Conservation (phyloP, 1,140 invertebrate species). For the Orius insidiosus region DNA sequence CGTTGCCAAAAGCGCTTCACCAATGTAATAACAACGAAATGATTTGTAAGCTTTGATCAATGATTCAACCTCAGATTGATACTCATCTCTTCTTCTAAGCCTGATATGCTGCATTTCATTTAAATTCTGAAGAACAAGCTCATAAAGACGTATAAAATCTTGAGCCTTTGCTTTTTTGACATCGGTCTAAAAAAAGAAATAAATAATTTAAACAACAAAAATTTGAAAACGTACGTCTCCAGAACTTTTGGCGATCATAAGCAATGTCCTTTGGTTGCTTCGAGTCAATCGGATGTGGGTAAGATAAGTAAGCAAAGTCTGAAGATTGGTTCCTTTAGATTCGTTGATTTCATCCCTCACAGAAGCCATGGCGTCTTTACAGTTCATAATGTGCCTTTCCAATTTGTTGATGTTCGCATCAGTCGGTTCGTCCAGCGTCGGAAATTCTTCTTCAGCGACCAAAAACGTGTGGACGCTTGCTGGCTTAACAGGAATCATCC, state of each 20-base stretch:
- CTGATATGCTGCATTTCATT: constrained; percentile 67
- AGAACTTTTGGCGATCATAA: constrained; percentile 49
- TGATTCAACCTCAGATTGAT: constrained; percentile 53
- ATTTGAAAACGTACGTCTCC: constrained; percentile 26
- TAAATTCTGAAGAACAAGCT: constrained; percentile 87
- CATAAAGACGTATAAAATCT: constrained; percentile 82
- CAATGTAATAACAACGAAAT: constrained; percentile 77
- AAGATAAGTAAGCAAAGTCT: constrained; percentile 74
- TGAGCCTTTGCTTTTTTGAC: constrained; percentile 52
- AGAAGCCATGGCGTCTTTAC: constrained; percentile 79
- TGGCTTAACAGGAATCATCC: constrained; percentile 60
- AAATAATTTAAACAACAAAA: too few relatives aligned
- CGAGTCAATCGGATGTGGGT: constrained; percentile 72
- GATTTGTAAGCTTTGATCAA: constrained; percentile 44
- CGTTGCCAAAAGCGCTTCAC: constrained; percentile 56
- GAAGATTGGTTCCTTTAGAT: constrained; percentile 27
- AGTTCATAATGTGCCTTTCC: constrained; percentile 84
- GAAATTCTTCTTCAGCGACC: constrained; percentile 58
- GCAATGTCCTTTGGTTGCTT: constrained; percentile 76
- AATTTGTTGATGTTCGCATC: constrained; percentile 58
- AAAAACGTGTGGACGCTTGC: constrained; percentile 68
- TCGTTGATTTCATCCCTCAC: constrained; percentile 58
- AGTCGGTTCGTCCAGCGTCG: constrained; percentile 39
- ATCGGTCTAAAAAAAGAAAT: too few relatives aligned
- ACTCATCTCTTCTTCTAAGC: constrained; percentile 57